Evolutionary conservation across 2,113 vertebrate genomes (phyloP).

Genomic region (Lasiurus cinereus): DNA sequence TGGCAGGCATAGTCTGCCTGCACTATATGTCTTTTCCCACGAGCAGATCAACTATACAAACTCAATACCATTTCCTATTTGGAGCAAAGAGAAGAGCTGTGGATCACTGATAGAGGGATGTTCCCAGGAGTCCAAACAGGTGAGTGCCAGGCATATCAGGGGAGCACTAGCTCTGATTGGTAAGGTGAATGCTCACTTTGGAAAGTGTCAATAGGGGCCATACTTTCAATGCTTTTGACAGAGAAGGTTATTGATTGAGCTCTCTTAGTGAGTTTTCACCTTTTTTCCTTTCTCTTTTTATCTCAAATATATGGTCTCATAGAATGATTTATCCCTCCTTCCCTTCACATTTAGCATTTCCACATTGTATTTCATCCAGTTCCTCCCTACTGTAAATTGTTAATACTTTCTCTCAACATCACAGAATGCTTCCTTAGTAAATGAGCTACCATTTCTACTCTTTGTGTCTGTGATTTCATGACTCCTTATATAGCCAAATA

Average conservation of each 20-base stretch:
- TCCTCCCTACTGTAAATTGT: background rate
- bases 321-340: background rate
- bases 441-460: background rate
- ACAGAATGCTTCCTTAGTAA: background rate
- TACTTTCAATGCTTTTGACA: background rate
- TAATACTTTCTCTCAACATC: background rate
- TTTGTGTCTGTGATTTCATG: background rate
- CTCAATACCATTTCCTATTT: background rate
- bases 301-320: background rate
- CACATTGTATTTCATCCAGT: background rate
- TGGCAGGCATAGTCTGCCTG: background rate
- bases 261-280: background rate
- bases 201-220: background rate
- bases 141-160: background rate
- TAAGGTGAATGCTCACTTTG: background rate
- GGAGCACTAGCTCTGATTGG: background rate
- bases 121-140: background rate
- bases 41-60: background rate
- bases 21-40: background rate
- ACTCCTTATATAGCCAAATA: background rate
- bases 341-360: background rate
- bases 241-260: background rate
- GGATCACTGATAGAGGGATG: background rate
- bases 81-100: slow-evolving; percentile 58
- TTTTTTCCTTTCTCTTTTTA: background rate